Evolutionary conservation across 2,888 invertebrate genomes (phyloP).

Genomic region (Brenthis daphne): DNA sequence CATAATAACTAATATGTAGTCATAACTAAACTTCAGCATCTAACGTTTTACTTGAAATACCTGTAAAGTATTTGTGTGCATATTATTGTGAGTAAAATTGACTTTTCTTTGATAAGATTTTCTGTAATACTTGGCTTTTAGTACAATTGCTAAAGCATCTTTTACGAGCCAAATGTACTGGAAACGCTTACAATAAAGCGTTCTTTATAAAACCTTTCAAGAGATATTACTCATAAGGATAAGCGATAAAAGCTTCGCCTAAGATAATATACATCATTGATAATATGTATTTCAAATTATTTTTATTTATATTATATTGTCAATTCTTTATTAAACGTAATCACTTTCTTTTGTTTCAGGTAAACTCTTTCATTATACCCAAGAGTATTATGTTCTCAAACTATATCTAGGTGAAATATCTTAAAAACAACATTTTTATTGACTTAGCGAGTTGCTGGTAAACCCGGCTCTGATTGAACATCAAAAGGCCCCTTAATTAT

Average conservation of each 20-base stretch:
- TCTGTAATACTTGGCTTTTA: neutral
- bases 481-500: conserved; percentile 24
- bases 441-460: conserved; percentile 18
- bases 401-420: conserved; percentile 2
- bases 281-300: neutral
- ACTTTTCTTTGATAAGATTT: conserved; percentile 2
- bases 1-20: too few species aligned
- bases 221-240: conserved; percentile 4
- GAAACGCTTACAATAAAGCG: conserved; percentile 15
- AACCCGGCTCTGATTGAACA: conserved; percentile 25
- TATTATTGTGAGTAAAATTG: neutral
- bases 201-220: conserved; percentile 11
- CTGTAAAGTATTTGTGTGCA: too few species aligned
- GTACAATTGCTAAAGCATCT: neutral
- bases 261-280: neutral
- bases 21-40: too few species aligned
- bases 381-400: conserved; percentile 1
- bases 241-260: neutral
- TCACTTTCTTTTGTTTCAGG: conserved; percentile 23
- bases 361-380: conserved; percentile 10
- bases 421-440: conserved; percentile 25
- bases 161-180: conserved; percentile 13
- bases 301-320: neutral
- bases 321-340: neutral
- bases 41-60: too few species aligned